Conservation (phyloP, 2,113 vertebrate genomes). For the Xenopus tropicalis region DNA sequence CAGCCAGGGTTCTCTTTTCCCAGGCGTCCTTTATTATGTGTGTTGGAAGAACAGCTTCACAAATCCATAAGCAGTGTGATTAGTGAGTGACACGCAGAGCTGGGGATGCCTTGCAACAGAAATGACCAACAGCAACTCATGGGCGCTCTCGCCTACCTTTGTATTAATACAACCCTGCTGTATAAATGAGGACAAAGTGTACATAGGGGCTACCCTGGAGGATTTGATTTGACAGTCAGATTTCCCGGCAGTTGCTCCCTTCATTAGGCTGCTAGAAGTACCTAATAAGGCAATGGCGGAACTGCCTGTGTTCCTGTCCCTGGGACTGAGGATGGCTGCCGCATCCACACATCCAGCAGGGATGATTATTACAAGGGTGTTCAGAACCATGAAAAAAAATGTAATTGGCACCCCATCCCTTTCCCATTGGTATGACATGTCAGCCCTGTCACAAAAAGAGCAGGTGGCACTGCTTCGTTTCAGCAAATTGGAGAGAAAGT, state of each 20-base stretch:
- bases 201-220: slow-evolving; percentile 79
- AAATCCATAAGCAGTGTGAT: slow-evolving; percentile 43
- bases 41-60: slow-evolving; percentile 39
- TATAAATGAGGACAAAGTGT: slow-evolving; percentile 75
- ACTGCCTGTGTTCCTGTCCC: slow-evolving; percentile 71
- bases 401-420: slow-evolving; percentile 72
- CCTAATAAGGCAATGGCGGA: slow-evolving; percentile 80
- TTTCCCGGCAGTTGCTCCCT: slow-evolving; percentile 82
- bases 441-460: slow-evolving; percentile 81
- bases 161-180: slow-evolving; percentile 60
- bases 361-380: slow-evolving; percentile 86
- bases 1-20: slow-evolving; percentile 7
- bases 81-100: slow-evolving; percentile 36
- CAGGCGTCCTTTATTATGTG: slow-evolving; percentile 30
- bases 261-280: slow-evolving; percentile 79
- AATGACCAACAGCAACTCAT: slow-evolving; percentile 36
- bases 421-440: slow-evolving; percentile 79
- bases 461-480: slow-evolving; percentile 76
- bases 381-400: slow-evolving; percentile 81
- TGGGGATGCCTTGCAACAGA: slow-evolving; percentile 31
- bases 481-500: slow-evolving; percentile 81
- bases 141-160: slow-evolving; percentile 50
- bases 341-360: slow-evolving; percentile 78
- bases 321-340: slow-evolving; percentile 74
- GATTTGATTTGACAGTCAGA: slow-evolving; percentile 84